Evolutionary conservation across 2,888 invertebrate genomes (phyloP).

Genomic region (Venusia cambrica): DNA sequence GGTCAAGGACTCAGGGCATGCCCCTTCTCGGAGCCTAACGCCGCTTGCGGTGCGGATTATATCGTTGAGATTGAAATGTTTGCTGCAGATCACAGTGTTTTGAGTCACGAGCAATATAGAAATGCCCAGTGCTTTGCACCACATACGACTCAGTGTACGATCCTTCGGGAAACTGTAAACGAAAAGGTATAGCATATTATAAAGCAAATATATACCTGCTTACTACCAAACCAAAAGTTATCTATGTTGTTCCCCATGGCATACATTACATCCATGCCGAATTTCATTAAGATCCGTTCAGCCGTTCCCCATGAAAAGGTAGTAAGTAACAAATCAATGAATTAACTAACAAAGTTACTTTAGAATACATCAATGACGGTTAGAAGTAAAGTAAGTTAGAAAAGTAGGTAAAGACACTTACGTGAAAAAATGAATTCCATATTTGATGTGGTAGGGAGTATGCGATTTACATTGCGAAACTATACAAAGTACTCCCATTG

Average conservation of each 20-base stretch:
- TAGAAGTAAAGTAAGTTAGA: too few relatives aligned
- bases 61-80: conserved; percentile 3
- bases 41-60: neutral
- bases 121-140: conserved; percentile 2
- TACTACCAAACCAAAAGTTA: too few relatives aligned
- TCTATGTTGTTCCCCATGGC: too few relatives aligned
- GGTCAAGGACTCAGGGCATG: neutral
- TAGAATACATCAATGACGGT: too few relatives aligned
- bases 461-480: conserved; percentile 4
- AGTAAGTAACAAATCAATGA: too few relatives aligned
- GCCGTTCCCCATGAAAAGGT: too few relatives aligned
- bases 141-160: neutral
- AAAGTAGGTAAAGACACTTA: conserved; percentile 3
- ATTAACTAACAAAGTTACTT: too few relatives aligned
- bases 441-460: conserved; percentile 2
- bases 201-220: too few relatives aligned
- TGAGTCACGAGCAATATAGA: neutral
- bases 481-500: conserved; percentile 3
- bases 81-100: conserved; percentile 4
- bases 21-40: neutral
- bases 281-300: too few relatives aligned
- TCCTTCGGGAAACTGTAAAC: conserved; percentile 5
- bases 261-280: too few relatives aligned
- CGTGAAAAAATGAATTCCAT: conserved; percentile 6
- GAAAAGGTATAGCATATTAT: too few relatives aligned